Conservation (phyloP, 2,113 vertebrate species). For the Indri indri region DNA sequence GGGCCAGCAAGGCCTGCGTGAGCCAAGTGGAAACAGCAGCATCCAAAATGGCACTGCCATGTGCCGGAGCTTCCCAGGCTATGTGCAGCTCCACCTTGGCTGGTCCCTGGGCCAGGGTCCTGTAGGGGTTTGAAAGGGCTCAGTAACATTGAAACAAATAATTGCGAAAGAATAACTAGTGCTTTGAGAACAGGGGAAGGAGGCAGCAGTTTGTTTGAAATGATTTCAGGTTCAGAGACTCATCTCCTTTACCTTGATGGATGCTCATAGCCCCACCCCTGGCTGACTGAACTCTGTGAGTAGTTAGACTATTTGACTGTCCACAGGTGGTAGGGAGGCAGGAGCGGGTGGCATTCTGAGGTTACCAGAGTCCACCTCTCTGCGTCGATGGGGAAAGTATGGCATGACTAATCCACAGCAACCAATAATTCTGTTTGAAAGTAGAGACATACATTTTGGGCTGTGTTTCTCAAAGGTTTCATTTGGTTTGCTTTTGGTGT, state of each 20-base stretch:
- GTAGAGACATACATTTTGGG: background rate
- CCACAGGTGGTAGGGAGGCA: background rate
- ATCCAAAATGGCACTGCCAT: accelerated
- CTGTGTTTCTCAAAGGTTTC: background rate
- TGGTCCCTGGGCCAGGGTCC: accelerated
- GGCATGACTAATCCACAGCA: background rate
- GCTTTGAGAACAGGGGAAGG: background rate
- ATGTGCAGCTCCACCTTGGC: accelerated
- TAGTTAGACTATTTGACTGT: background rate
- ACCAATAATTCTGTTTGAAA: background rate
- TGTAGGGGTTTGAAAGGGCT: background rate
- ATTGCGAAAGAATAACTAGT: background rate
- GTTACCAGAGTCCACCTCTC: background rate
- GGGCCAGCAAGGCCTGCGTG: background rate
- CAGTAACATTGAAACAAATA: background rate
- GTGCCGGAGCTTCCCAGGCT: no score
- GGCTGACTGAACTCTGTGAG: background rate
- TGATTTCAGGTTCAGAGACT: background rate
- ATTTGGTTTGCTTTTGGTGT: background rate
- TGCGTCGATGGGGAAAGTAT: background rate
- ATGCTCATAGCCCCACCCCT: background rate
- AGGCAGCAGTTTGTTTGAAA: background rate
- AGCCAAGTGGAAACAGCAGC: background rate
- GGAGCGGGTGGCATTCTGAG: background rate
- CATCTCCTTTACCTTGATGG: background rate